These are phyloP conservation scores for Zaprionus gabonicus DNA, from an alignment of 1,140 invertebrate species.

Conservation along the genomic window DNA sequence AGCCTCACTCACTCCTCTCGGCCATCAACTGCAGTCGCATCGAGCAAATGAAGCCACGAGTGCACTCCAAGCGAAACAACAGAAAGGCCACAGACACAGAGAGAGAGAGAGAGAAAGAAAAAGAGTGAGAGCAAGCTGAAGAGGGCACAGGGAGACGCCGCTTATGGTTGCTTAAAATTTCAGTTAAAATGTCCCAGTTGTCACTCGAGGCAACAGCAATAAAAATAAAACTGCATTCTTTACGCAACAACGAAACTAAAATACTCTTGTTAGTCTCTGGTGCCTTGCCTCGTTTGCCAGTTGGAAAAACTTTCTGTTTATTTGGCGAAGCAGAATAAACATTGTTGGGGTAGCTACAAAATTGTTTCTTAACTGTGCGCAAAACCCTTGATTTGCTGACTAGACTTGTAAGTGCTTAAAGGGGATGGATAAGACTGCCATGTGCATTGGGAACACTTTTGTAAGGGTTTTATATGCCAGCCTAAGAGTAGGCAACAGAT, in stretches of 20 bases:
- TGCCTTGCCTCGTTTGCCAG: not conserved
- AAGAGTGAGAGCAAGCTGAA: not conserved
- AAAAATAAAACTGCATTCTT: conserved; percentile 11
- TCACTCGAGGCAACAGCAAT: conserved; percentile 20
- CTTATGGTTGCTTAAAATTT: conserved; percentile 22
- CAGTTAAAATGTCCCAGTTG: conserved; percentile 36
- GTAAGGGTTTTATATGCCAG: not conserved
- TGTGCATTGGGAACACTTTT: no score
- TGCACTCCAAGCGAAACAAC: conserved; percentile 25
- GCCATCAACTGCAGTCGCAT: not conserved
- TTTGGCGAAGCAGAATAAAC: not conserved
- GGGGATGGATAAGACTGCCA: no score
- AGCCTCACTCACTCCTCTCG: conserved; percentile 30
- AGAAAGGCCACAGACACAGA: not conserved
- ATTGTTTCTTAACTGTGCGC: not conserved
- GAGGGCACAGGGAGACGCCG: not conserved
- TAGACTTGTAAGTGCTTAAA: not conserved
- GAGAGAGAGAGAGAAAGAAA: not conserved
- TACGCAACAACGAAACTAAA: conserved; percentile 5
- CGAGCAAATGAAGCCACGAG: not conserved
- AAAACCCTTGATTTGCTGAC: not conserved
- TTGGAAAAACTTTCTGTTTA: conserved; percentile 1
- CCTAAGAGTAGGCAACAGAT: not conserved
- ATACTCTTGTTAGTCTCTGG: conserved; percentile 7
- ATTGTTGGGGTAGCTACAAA: not conserved